Evolutionary conservation across 2,888 invertebrate genomes (phyloP), one percentile per base, ranked within the genome.

Genomic region (Calameuta pallipes): DNA sequence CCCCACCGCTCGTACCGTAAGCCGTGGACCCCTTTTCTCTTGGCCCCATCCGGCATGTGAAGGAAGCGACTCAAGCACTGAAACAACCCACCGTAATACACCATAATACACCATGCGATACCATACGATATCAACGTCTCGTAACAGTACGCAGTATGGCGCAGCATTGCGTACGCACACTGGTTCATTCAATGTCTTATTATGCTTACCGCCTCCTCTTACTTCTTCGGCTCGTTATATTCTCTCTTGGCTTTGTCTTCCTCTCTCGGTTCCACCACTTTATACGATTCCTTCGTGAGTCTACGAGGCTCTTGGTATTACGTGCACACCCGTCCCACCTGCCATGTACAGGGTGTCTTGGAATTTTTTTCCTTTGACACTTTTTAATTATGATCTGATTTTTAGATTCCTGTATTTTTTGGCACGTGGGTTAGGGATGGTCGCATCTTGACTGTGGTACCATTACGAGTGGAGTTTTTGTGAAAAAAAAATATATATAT

Each of bases 301-400:
- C 4, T 15, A 41, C 41, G 41, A 41, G 41, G 15, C 23, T 41
- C 4, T 56, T 56, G 41, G 6, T 23, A 56, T 15, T 33, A 33
- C 71, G 15, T 71, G 71, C 71, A 71, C 70, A 30, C 4, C 15
- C 71, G 33, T 15, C 33, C 71, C 71, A 71, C 71, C 71, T 71
- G 71, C 71, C 71, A 71, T 11, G 13, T 71, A 71, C 71, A 71
- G 71, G 71, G 71, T 71, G 71, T 71, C 71, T 34, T 34, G 31
- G 23, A 12, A 71, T 33, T 70, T 33, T 9, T 30, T 34, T 33
- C 31, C 30, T 30, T 33, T 70, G 1, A 70, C 70, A 30, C 70
- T 33, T 70, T 33, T 71, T 6, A 56, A 56, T 56, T 23, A 6
- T 23, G 3, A 37, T 37, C 4, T 3, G 23, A 56, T 56, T 56